Percentiles rank a stretch among this genome's conserved stretches.
Conservation (phyloP, 2,888 invertebrate species). For the Anorthoa munda region DNA sequence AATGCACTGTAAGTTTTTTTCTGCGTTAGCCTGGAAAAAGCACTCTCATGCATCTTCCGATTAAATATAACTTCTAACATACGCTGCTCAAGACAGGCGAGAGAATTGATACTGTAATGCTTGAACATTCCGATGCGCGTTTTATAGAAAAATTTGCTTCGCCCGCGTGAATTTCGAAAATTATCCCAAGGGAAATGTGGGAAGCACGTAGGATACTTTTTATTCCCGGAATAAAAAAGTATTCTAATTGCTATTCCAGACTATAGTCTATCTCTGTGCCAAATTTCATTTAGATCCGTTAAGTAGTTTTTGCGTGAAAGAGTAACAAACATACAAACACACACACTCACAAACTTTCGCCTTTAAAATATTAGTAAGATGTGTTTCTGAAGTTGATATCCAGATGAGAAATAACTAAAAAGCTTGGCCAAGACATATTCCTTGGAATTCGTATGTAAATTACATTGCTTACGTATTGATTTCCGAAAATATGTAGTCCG, state of each 20-base stretch:
- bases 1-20: constrained; percentile 29
- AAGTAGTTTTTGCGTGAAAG: too few relatives aligned
- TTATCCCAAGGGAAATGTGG: too few relatives aligned
- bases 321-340: too few relatives aligned
- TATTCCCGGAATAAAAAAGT: too few relatives aligned
- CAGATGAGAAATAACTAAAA: constrained; percentile 36
- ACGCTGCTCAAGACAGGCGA: constrained; percentile 31
- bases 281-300: too few relatives aligned
- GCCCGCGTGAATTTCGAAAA: too few relatives aligned
- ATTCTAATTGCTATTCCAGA: too few relatives aligned
- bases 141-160: constrained; percentile 11
- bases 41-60: constrained; percentile 43
- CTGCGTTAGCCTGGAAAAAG: constrained; percentile 17
- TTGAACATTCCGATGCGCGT: background rate
- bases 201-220: too few relatives aligned
- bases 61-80: constrained; percentile 42
- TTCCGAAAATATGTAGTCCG: constrained; percentile 68
- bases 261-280: too few relatives aligned
- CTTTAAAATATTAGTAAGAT: too few relatives aligned
- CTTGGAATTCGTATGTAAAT: constrained; percentile 62
- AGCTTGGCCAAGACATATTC: constrained; percentile 47
- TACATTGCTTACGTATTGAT: constrained; percentile 67
- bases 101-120: constrained; percentile 32
- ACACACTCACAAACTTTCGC: too few relatives aligned
- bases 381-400: constrained; percentile 6